phyloP scores from a whole-genome alignment of 2,113 vertebrate genomes.

The Kobus ellipsiprymnus region DNA sequence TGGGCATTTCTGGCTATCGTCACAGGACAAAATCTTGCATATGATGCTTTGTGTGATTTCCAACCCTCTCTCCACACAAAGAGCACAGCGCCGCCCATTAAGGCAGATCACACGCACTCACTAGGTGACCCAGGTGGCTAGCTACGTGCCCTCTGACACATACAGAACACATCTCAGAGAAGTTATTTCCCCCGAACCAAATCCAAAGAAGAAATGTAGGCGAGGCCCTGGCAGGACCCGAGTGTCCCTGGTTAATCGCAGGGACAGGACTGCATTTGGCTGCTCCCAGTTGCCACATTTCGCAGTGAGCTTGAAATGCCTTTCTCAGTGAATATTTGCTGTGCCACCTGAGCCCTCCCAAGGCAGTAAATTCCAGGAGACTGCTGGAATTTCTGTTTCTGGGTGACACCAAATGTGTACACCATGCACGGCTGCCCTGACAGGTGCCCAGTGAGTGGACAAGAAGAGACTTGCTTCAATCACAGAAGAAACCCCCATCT shows the following conservation, averaged over 20 bases:
- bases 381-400: background rate
- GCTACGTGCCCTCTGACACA: background rate
- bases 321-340: background rate
- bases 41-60: background rate
- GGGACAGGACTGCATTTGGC: background rate
- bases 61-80: background rate
- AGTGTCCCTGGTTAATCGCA: accelerated
- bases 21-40: background rate
- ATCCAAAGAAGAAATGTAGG: background rate
- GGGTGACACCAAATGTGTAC: background rate
- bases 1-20: background rate
- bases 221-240: accelerated
- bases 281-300: accelerated
- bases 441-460: too few species aligned
- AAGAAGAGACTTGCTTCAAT: too few species aligned
- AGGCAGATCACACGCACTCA: too few species aligned
- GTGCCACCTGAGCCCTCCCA: too few species aligned
- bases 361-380: background rate
- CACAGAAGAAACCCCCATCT: background rate
- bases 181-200: background rate
- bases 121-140: too few species aligned
- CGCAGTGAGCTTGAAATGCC: too few species aligned
- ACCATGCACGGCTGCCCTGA: accelerated
- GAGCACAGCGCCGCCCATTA: background rate
- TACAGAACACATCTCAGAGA: background rate